A percentile compares a stretch with the other conserved stretches of the same genome.
Evolutionary conservation across 1,140 invertebrate genomes (phyloP).

Genomic region (Ruditapes philippinarum): DNA sequence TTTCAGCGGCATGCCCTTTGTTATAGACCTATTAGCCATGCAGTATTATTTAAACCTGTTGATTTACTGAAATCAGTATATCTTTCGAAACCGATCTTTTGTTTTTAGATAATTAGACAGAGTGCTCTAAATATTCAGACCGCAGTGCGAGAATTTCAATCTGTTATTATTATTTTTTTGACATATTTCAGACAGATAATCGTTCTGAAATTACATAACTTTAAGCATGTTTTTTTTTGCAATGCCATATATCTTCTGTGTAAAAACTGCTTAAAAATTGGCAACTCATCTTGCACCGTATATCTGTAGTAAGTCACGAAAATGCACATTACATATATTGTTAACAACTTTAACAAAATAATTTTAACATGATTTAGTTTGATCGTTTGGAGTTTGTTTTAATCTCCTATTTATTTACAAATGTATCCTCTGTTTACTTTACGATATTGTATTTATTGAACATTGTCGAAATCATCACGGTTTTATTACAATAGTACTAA

Average conservation of each 20-base stretch:
- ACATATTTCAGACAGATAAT: neutral
- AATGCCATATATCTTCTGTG: no score
- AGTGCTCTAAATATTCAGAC: slow-evolving; percentile 32
- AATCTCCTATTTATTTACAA: no score
- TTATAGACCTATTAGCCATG: slow-evolving; percentile 39
- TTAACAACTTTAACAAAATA: no score
- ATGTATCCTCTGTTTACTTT: no score
- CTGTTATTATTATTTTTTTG: neutral
- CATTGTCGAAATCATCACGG: neutral
- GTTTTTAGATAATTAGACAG: neutral
- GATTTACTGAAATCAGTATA: slow-evolving; percentile 40
- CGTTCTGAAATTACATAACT: no score
- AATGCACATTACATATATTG: no score
- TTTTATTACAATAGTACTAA: slow-evolving; percentile 38
- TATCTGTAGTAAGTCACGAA: no score
- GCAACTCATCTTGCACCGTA: no score
- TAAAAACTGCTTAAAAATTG: no score
- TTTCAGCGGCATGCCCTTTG: slow-evolving; percentile 2
- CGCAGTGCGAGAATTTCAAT: slow-evolving; percentile 7
- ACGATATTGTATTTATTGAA: neutral
- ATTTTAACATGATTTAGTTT: no score
- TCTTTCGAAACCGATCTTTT: slow-evolving; percentile 9
- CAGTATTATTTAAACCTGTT: slow-evolving; percentile 40
- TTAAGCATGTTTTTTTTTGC: no score
- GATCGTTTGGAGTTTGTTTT: no score